Evolutionary conservation across 2,113 vertebrate species (phyloP).

Genomic region (Elephantulus edwardii): DNA sequence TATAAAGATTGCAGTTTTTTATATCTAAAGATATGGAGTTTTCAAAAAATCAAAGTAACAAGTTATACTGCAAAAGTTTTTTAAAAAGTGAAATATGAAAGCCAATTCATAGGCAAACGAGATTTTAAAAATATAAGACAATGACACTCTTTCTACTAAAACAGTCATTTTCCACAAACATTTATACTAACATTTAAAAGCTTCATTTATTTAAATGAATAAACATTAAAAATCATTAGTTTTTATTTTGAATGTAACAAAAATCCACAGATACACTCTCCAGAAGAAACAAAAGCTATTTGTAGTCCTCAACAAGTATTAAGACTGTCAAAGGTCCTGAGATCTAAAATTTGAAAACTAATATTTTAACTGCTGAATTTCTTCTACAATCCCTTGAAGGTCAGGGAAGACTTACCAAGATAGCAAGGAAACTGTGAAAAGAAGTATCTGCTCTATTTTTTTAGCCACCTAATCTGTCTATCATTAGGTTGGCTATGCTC

Average conservation of each 20-base stretch:
- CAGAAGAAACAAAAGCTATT: slow-evolving; percentile 1
- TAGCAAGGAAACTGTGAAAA: background rate
- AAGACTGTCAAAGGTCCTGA: background rate
- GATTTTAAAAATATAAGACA: slow-evolving; percentile 2
- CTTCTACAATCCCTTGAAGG: background rate
- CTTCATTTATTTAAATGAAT: background rate
- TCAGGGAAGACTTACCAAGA: background rate
- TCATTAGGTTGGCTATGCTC: background rate
- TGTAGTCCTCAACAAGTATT: background rate
- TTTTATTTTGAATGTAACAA: slow-evolving; percentile 24
- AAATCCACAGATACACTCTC: background rate
- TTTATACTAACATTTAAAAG: slow-evolving; percentile 9
- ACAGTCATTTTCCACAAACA: slow-evolving; percentile 31
- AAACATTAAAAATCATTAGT: background rate
- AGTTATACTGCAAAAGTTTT: background rate
- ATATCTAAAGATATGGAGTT: too few relatives aligned
- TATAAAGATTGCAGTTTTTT: background rate
- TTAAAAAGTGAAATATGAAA: background rate
- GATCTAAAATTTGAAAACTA: background rate
- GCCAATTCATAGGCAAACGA: slow-evolving; percentile 34
- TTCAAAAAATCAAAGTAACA: background rate
- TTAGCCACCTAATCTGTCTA: background rate
- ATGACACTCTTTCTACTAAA: background rate
- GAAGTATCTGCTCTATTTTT: background rate
- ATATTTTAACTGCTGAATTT: background rate